A percentile compares a stretch with the other conserved stretches of the same genome.
phyloP scores from a whole-genome alignment of 2,888 invertebrate species.

The Endotricha flammealis region DNA sequence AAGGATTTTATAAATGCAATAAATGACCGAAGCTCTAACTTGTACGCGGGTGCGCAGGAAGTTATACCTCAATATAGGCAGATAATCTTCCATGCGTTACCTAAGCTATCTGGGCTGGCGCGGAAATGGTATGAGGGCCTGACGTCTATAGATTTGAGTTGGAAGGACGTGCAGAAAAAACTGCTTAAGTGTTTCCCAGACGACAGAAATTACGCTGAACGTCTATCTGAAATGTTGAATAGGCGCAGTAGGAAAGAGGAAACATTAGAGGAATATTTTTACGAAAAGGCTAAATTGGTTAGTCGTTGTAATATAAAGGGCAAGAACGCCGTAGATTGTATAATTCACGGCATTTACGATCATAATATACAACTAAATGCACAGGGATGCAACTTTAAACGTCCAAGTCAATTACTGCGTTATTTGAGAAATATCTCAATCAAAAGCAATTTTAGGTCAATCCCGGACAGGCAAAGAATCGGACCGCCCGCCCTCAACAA shows the following conservation, averaged over 20 bases:
- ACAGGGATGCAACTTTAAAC: too few relatives aligned
- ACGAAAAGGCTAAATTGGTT: slow-evolving; percentile 6
- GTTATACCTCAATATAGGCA: slow-evolving; percentile 8
- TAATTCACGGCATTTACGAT: slow-evolving; percentile 12
- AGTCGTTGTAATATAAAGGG: slow-evolving; percentile 1
- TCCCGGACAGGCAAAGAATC: too few relatives aligned
- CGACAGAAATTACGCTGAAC: slow-evolving; percentile 19
- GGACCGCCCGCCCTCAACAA: too few relatives aligned
- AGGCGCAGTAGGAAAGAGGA: slow-evolving; percentile 17
- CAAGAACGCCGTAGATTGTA: slow-evolving; percentile 10
- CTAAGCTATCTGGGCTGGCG: slow-evolving; percentile 21
- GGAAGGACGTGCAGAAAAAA: slow-evolving; percentile 17
- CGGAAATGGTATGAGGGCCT: too few relatives aligned
- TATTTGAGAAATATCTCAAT: slow-evolving; percentile 1
- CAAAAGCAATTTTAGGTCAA: not conserved
- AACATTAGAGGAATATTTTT: slow-evolving; percentile 17
- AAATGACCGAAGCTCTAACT: too few relatives aligned
- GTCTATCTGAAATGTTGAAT: slow-evolving; percentile 18
- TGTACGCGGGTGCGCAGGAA: slow-evolving; percentile 2
- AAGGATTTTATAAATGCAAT: too few relatives aligned
- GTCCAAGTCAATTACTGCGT: too few relatives aligned
- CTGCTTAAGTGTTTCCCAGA: slow-evolving; percentile 20
- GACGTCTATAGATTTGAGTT: too few relatives aligned
- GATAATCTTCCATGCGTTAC: slow-evolving; percentile 18
- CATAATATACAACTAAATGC: too few relatives aligned